Evolutionary conservation across 2,113 vertebrate genomes (phyloP), one percentile per base, ranked within the genome.

Genomic region (Dunckerocampus dactyliophorus): DNA sequence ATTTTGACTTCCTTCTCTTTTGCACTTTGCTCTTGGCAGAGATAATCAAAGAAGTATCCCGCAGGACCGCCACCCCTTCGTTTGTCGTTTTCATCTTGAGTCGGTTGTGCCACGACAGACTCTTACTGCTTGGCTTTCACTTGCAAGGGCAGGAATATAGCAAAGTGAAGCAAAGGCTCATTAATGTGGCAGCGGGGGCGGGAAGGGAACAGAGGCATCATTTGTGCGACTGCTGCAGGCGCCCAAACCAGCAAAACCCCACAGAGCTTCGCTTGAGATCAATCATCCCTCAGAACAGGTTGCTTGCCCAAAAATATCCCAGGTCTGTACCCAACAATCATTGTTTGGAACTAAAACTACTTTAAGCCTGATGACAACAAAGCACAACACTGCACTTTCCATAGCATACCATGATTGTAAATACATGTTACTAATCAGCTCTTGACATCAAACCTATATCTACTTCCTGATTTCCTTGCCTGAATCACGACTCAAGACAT

Each of bases 71-170:
- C 4, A 47, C 7, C 9, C 3, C 2, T 14, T 14, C 20, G 12
- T 49, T 51, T 14, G 13, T 12, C 13, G 22, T 24, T 43, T 43
- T 15, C 21, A 17, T 15, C 49, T 51, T 24, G 49, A 28, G 13
- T 24, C 6, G 8, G 21, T 1, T 10, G 31, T 14, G 50, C 24
- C 22, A 16, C 9, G 8, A 7, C 54, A 77, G 74, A 66, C 66
- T 77, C 80, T 74, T 75, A 84, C 83, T 78, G 67, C 74, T 82
- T 85, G 85, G 83, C 85, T 87, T 79, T 71, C 53, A 79, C 69
- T 85, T 83, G 67, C 67, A 81, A 80, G 75, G 65, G 65, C 74
- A 74, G 77, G 80, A 85, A 82, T 70, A 78, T 76, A 62, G 71
- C 79, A 28, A 80, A 82, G 73, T 76, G 85, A 86, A 83, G 85